Percentiles rank a stretch among this genome's conserved stretches.
Conservation (phyloP, 2,797 vertebrate genomes). For the Macroramphosus scolopax region DNA sequence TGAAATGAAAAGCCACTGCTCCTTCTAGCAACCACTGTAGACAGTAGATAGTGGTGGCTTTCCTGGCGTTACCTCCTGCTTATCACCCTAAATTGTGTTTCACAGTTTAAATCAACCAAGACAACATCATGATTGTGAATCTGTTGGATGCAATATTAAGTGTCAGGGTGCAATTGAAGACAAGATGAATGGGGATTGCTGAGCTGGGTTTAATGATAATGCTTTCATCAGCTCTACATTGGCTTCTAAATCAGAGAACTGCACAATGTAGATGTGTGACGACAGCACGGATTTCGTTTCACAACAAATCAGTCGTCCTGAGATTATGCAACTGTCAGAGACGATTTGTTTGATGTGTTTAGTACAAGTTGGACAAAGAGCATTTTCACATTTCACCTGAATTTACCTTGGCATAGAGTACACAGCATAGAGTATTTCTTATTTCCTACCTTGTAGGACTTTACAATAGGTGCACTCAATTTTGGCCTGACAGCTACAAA, state of each 20-base stretch:
- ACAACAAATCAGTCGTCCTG: conserved; percentile 13
- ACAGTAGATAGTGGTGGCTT: too few species aligned
- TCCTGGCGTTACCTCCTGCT: conserved; percentile 18
- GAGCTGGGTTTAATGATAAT: conserved; percentile 24
- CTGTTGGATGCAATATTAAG: conserved; percentile 25
- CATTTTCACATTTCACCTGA: conserved; percentile 15
- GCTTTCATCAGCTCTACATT: conserved; percentile 33
- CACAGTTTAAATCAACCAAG: conserved; percentile 43
- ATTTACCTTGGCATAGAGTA: neutral
- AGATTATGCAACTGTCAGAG: conserved; percentile 6
- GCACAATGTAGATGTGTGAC: too few species aligned
- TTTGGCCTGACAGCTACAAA: neutral
- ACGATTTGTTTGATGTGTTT: conserved; percentile 9
- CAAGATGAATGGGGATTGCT: conserved; percentile 22
- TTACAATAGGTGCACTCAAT: conserved; percentile 3
- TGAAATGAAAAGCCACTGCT: conserved; percentile 29
- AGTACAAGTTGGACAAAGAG: conserved; percentile 5
- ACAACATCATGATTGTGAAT: conserved; percentile 40
- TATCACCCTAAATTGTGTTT: too few species aligned
- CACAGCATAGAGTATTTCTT: too few species aligned
- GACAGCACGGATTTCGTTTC: too few species aligned
- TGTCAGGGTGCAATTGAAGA: conserved; percentile 42
- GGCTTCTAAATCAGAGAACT: too few species aligned
- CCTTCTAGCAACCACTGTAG: neutral
- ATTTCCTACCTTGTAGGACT: neutral